Evolutionary conservation across 2,113 vertebrate species (phyloP).

Genomic region (Thunnus maccoyii): DNA sequence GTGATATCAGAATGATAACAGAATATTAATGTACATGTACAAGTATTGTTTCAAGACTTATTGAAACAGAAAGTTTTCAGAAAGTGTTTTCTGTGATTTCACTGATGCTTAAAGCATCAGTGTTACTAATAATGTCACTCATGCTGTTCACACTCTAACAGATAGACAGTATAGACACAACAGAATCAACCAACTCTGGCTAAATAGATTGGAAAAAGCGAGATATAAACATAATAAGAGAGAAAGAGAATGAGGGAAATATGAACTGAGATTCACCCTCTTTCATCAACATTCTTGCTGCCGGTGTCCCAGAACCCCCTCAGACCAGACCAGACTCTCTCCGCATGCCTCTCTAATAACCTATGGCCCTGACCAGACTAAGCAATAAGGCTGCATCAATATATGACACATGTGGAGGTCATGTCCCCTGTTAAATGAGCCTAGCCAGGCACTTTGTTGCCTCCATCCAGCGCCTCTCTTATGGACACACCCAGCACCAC

Average conservation of each 20-base stretch:
- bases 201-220: background rate
- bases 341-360: conserved; percentile 51
- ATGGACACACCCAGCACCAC: conserved; percentile 27
- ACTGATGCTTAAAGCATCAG: background rate
- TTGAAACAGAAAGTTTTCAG: background rate
- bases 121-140: background rate
- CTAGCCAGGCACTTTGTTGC: conserved; percentile 8
- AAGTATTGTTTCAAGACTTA: background rate
- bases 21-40: background rate
- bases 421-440: conserved; percentile 37
- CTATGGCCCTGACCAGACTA: conserved; percentile 45
- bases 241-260: conserved; percentile 17
- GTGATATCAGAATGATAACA: background rate
- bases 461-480: conserved; percentile 3
- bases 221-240: background rate
- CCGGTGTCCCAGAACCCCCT: conserved; percentile 34
- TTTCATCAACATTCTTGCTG: conserved; percentile 57
- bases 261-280: conserved; percentile 50
- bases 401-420: conserved; percentile 60
- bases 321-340: conserved; percentile 29
- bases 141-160: background rate
- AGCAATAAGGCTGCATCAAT: conserved; percentile 60
- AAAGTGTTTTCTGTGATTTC: background rate
- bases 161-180: background rate
- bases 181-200: background rate